Base-by-base conservation (phyloP, 2,888 invertebrate genomes). In the Parochlus steinenii region DNA sequence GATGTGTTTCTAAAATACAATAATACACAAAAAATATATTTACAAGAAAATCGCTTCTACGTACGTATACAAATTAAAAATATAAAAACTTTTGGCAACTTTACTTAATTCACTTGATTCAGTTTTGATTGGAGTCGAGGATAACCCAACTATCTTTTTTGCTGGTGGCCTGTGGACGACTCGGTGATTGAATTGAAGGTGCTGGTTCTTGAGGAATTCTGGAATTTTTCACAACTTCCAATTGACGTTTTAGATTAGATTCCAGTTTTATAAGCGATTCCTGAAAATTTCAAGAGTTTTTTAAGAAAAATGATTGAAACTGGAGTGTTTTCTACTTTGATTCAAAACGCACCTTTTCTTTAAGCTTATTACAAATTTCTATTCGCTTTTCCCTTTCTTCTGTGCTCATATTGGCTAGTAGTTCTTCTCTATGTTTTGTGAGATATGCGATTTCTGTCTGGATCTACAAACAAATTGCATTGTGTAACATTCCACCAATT, bases 371-470 rank as follows among this genome's bases (percentile, higher is more conserved):
- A 25, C 55, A 42, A 5, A 56, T 39, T 17, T 53, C 53, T 36
- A 53, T 47, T 37, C 58, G 56, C 33, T 53, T 47, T 28, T 54
- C 46, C 20, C 55, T 47, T 39, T 59, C 52, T 15, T 42, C 42
- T 3, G 52, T 51, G 43, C 55, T 52, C 50, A 59, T 52, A 40
- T 50, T 47, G 28, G 49, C 70, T 44, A 81, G 68, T 42, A 85
- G 61, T 50, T 79, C 75, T 43, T 76, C 72, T 58, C 77, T 82
- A 47, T 80, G 74, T 50, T 81, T 78, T 41, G 75, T 72, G 39
- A 85, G 64, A 48, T 81, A 74, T 23, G 81, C 80, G 41, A 87
- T 65, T 60, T 89, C 83, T 23, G 85, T 83, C 61, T 86, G 83
- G 42, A 70, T 66, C 72, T 72, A 56, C 7, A 40, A 37, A 17